Evolutionary conservation across 2,888 invertebrate species (phyloP), one percentile per base, ranked within the genome.

Genomic region (Synergus laeviventris): DNA sequence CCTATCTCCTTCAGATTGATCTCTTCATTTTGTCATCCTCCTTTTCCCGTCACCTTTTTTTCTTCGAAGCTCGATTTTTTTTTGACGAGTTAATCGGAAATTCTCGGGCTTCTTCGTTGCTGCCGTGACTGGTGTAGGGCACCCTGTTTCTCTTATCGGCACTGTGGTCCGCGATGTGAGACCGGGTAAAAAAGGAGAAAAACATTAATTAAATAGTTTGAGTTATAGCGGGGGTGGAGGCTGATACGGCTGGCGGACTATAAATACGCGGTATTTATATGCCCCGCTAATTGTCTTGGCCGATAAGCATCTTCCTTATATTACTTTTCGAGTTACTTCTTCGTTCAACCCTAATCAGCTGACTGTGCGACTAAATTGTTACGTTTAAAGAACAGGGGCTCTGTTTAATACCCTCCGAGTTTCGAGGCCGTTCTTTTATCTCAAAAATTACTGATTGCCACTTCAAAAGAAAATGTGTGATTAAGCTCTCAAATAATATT

Each of bases 221-320:
- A 87, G 84, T 87, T 86, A 87, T 84, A 81, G 82, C 79, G 79
- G 80, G 81, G 82, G 74, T 82, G 84, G 81, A 84, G 80, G 84
- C 84, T 86, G 87, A 87, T 89, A 88, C 83, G 84, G 80, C 82
- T 83, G 86, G 83, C 84, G 84, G 86, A 87, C 88, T 87, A 88
- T 88, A 88, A 89, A 90, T 90, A 89, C 86, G 82, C 82, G 81
- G 87, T 89, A 89, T 90, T 90, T 90, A 89, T 90, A 87, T 86
- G 87, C 89, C 85, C 86, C 82, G 89, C 88, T 90, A 90, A 90
- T 90, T 90, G 90, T 90, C 89, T 89, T 84, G 84, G 81, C 78
- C 83, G 90, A 90, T 90, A 90, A 89, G 84, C 82, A 90, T 90
- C 90, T 87, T 80, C 82, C 85, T 86, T 84, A 78, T 87, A 87